Percentiles rank a stretch among this genome's conserved stretches.
Evolutionary conservation across 1,140 invertebrate genomes (phyloP).

Genomic region (Galendromus occidentalis): DNA sequence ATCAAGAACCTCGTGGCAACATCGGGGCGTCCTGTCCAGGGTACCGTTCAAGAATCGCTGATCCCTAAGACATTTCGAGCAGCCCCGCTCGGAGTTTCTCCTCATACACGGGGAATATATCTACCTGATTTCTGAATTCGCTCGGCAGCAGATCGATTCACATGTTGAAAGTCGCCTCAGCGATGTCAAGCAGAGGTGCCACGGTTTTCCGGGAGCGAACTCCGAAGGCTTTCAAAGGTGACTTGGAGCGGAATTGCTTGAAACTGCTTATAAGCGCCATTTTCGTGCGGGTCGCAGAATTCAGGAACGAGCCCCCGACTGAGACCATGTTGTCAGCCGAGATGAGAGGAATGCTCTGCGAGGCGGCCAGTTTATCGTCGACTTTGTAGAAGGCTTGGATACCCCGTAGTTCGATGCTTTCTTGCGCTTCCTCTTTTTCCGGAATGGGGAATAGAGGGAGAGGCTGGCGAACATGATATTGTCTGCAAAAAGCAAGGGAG

Average conservation of each 20-base stretch:
- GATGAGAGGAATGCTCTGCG: constrained; percentile 1
- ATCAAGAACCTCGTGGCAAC: too few relatives aligned
- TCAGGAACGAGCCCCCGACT: neutral
- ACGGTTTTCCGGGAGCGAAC: constrained; percentile 1
- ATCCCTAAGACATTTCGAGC: too few relatives aligned
- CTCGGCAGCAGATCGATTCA: neutral
- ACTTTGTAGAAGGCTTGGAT: constrained; percentile 1
- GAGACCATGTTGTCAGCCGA: neutral
- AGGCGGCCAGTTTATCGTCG: neutral
- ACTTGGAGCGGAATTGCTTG: neutral
- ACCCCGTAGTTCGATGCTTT: constrained; percentile 1
- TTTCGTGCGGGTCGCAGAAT: neutral
- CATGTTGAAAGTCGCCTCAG: neutral
- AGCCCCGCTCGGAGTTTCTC: too few relatives aligned
- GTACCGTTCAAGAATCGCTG: too few relatives aligned
- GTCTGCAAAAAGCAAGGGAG: neutral
- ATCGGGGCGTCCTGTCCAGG: too few relatives aligned
- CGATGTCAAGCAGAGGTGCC: neutral
- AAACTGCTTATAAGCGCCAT: constrained; percentile 5
- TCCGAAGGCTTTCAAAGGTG: constrained; percentile 6
- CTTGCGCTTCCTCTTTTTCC: neutral
- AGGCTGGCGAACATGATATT: constrained; percentile 1
- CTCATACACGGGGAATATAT: too few relatives aligned
- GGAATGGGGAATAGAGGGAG: neutral
- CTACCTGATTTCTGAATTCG: neutral